A percentile compares a stretch with the other conserved stretches of the same genome.
These are phyloP conservation scores for Agrotis exclamationis DNA, from an alignment of 2,888 invertebrate genomes.

Conservation along the genomic window DNA sequence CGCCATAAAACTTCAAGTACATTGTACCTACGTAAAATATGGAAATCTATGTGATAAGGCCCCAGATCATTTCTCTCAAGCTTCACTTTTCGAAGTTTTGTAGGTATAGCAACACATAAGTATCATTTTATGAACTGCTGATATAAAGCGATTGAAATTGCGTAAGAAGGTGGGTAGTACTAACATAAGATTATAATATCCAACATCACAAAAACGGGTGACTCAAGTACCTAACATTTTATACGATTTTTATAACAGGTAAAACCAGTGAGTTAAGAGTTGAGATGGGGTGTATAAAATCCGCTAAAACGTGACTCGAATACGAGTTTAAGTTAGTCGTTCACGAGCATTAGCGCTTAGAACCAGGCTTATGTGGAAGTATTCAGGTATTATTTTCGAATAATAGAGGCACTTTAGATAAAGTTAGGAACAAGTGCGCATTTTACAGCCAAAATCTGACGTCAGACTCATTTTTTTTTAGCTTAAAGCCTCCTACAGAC, in stretches of 20 bases:
- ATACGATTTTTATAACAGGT: constrained; percentile 51
- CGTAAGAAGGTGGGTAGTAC: neutral
- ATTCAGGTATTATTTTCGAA: constrained; percentile 20
- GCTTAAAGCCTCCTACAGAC: no score
- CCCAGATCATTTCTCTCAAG: no score
- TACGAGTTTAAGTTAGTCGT: constrained; percentile 26
- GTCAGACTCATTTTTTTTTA: neutral
- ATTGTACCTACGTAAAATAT: no score
- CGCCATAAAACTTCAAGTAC: no score
- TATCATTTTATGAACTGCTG: neutral
- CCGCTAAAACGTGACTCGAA: constrained; percentile 53
- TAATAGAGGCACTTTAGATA: constrained; percentile 5
- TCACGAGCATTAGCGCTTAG: constrained; percentile 35
- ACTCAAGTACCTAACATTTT: constrained; percentile 15
- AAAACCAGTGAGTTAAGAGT: constrained; percentile 45
- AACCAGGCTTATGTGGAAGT: constrained; percentile 32
- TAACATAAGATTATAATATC: neutral
- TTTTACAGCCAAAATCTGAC: neutral
- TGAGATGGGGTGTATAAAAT: constrained; percentile 60
- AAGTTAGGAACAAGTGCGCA: neutral
- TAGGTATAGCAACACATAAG: neutral
- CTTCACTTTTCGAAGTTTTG: neutral
- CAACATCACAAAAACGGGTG: constrained; percentile 7
- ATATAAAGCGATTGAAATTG: neutral
- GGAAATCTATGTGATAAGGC: no score